Conservation (phyloP, 2,113 vertebrate species). For the Neotoma lepida region DNA sequence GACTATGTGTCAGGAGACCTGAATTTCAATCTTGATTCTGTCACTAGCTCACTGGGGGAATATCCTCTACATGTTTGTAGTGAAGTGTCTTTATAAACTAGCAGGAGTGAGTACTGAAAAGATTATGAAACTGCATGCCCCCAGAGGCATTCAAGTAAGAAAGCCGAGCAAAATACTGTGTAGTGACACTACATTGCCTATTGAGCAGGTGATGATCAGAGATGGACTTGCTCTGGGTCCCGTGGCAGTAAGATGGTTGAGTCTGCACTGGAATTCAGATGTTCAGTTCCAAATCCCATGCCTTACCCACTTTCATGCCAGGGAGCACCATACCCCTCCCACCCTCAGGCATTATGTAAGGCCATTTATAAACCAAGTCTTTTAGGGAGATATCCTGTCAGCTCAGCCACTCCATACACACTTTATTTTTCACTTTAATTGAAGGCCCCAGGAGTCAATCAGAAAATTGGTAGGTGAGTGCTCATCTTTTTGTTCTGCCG, state of each 20-base stretch:
- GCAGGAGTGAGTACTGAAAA: neutral
- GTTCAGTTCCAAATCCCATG: neutral
- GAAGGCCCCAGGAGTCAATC: conserved; percentile 79
- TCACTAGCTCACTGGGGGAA: neutral
- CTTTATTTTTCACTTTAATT: conserved; percentile 78
- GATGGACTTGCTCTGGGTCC: neutral
- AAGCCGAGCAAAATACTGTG: neutral
- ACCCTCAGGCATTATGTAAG: conserved; percentile 66
- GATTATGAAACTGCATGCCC: neutral
- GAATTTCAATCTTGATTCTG: neutral
- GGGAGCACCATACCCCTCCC: neutral
- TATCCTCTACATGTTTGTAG: neutral
- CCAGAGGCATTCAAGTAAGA: neutral
- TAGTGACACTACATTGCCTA: neutral
- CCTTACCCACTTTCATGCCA: neutral
- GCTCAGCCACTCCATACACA: conserved; percentile 58
- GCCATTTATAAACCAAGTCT: conserved; percentile 66
- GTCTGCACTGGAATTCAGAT: neutral
- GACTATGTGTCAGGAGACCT: neutral
- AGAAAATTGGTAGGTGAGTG: neutral
- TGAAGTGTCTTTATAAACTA: neutral
- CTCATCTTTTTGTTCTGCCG: neutral
- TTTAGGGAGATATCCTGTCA: neutral
- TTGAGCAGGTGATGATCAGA: neutral
- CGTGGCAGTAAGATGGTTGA: neutral